Base-by-base conservation (phyloP, 1,140 invertebrate species). In the Ceratosolen solmsi region DNA sequence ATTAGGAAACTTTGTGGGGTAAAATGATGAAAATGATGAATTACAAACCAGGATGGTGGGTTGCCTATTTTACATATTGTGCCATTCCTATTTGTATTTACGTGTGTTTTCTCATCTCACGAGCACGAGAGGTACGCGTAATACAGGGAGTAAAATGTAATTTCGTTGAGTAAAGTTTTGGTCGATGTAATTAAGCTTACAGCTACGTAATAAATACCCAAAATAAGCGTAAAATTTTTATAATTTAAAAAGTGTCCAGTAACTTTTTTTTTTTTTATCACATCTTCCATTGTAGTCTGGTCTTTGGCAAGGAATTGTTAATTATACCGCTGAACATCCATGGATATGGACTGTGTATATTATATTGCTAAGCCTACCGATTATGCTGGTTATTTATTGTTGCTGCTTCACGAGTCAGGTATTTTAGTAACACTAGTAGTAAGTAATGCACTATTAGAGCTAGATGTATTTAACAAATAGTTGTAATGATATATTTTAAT, bases 261-360 rank as follows among this genome's bases (percentile, higher is more conserved):
- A 58, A 75, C 38, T 58, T 79, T 68, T n/a, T n/a, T 25, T 60
- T 54, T 49, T 56, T 60, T 33, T 51, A 79, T 51, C 60, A 54
- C 79, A 51, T 87, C 82, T 86, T 87, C 83, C 86, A 84, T 89
- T n/a, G 85, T 94, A 98, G 96, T 96, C 96, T 88, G 96, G 95
- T 87, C 90, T 97, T 85, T 93, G 98, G 87, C 94, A 95, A 88
- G 95, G 95, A 84, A 91, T 97, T 79, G 92, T 97, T 84, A 94
- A 95, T 88, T 96, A 95, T 85, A 96, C 96, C 80, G 96, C 96
- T 85, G 95, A 97, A 79, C 94, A 97, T 88, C 98, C 98, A 46
- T 98, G 97, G 95, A 93, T 98, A 82, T 98, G 96, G 95, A 96
- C 94, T 75, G 93, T 96, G 74, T 97, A 97, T 90, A 93, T 98